Percentiles rank a stretch among this genome's conserved stretches.
These are phyloP conservation scores for Sebastes matsubarae DNA, from an alignment of 2,797 vertebrate genomes.

Conservation along the genomic window DNA sequence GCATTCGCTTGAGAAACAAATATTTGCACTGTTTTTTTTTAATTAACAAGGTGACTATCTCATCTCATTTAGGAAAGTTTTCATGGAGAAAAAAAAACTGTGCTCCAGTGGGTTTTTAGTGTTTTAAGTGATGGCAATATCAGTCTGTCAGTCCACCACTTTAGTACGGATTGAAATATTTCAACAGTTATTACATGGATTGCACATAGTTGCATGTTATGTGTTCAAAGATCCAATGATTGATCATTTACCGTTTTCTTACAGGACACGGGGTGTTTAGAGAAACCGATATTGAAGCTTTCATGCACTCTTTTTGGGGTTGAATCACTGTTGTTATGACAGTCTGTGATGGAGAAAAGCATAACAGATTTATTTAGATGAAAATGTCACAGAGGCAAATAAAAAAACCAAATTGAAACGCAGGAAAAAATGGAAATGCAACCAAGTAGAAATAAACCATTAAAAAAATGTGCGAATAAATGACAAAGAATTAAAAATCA, in stretches of 20 bases:
- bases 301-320: not conserved
- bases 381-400: conserved; percentile 40
- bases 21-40: not conserved
- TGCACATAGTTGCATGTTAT: not conserved
- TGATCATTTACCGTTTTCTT: not conserved
- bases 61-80: not conserved
- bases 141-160: not conserved
- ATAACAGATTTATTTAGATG: conserved; percentile 19
- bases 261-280: not conserved
- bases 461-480: conserved; percentile 20
- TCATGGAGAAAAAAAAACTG: not conserved
- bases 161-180: not conserved
- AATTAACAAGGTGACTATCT: not conserved
- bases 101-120: not conserved
- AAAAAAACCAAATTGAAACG: not conserved
- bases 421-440: conserved; percentile 7
- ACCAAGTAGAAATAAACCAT: conserved; percentile 23
- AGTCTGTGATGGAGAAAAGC: not conserved
- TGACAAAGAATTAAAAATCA: not conserved
- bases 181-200: not conserved
- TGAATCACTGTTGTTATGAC: conserved; percentile 1
- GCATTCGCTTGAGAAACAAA: not conserved
- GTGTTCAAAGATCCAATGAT: not conserved
- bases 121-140: not conserved
- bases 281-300: not conserved